Evolutionary conservation across 2,113 vertebrate genomes (phyloP).

Genomic region (Trichechus manatus): DNA sequence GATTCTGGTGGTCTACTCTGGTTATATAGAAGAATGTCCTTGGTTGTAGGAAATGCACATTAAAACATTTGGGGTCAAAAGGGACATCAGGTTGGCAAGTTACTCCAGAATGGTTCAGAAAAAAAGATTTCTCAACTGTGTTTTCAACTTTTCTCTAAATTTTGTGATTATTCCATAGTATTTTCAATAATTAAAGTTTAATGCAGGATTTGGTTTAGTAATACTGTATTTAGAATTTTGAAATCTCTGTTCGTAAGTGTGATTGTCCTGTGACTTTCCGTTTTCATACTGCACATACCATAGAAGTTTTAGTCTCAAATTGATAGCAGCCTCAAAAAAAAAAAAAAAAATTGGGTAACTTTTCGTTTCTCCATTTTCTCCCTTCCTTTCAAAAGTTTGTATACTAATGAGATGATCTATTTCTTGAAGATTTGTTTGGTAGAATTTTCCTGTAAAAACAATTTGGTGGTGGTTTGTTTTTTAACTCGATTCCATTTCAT

Average conservation of each 20-base stretch:
- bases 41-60: not conserved
- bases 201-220: not conserved
- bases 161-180: not conserved
- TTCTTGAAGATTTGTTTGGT: not conserved
- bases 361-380: not conserved
- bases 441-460: not conserved
- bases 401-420: not conserved
- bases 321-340: not conserved
- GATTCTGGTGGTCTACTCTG: not conserved
- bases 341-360: not conserved
- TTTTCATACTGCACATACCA: not conserved
- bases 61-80: not conserved
- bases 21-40: not conserved
- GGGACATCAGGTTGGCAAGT: not conserved
- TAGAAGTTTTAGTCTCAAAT: not conserved
- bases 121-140: not conserved
- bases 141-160: not conserved
- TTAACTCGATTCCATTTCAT: not conserved
- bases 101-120: not conserved
- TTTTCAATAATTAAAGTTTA: not conserved
- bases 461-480: not conserved
- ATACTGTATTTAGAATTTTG: not conserved
- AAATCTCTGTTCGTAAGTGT: not conserved
- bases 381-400: not conserved
- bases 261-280: constrained; percentile 1